A percentile compares a stretch with the other conserved stretches of the same genome.
Evolutionary conservation across 1,140 invertebrate genomes (phyloP).

Genomic region (Reticulitermes speratus): DNA sequence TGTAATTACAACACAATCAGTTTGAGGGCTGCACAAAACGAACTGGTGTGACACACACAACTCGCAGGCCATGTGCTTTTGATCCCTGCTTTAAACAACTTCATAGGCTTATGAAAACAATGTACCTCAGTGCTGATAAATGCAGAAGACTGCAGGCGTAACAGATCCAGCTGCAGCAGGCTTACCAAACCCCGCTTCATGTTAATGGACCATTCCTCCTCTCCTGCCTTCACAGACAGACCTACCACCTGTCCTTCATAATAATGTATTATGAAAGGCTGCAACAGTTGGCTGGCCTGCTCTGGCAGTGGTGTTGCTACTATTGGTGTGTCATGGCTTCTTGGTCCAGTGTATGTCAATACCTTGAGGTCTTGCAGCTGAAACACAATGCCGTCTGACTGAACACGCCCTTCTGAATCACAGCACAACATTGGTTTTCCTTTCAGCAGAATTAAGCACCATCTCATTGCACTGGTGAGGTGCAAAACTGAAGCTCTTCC

Average conservation of each 20-base stretch:
- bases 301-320: constrained; percentile 37
- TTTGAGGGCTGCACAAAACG: too few species aligned
- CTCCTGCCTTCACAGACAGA: constrained; percentile 50
- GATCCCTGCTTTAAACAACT: too few species aligned
- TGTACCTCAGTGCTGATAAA: constrained; percentile 47
- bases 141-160: constrained; percentile 41
- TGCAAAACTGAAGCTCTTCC: too few species aligned
- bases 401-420: not conserved
- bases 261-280: constrained; percentile 47
- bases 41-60: too few species aligned
- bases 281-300: constrained; percentile 42
- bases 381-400: not conserved
- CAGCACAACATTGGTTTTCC: too few species aligned
- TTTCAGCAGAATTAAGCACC: too few species aligned
- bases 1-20: too few species aligned
- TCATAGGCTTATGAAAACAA: too few species aligned
- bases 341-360: constrained; percentile 44
- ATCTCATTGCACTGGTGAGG: too few species aligned
- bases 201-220: constrained; percentile 64
- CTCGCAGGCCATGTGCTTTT: too few species aligned
- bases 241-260: constrained; percentile 46
- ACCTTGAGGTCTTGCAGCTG: constrained; percentile 44
- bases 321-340: constrained; percentile 35
- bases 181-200: constrained; percentile 64
- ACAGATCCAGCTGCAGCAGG: constrained; percentile 57